Evolutionary conservation across 2,113 vertebrate species (phyloP).

Genomic region (Morphnarchus princeps): DNA sequence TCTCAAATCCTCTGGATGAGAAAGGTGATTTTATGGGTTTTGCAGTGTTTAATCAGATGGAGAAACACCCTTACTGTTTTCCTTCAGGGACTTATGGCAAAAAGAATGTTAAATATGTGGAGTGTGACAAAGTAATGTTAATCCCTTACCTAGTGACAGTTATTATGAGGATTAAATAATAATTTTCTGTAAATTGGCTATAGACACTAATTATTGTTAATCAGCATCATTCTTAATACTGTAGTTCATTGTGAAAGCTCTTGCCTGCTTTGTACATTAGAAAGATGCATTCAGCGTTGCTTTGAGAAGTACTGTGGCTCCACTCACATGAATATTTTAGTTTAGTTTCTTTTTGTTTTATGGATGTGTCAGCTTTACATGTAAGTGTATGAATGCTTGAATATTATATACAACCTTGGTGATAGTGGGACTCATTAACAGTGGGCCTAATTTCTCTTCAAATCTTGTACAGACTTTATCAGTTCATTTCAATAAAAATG

Average conservation of each 20-base stretch:
- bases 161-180: background rate
- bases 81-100: background rate
- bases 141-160: background rate
- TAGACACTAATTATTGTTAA: conserved; percentile 2
- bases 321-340: background rate
- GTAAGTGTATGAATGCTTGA: background rate
- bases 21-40: background rate
- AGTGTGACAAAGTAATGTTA: background rate
- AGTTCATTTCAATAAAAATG: background rate
- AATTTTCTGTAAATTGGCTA: background rate
- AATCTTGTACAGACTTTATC: background rate
- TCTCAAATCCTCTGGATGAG: background rate
- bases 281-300: background rate
- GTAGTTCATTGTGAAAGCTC: background rate
- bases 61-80: background rate
- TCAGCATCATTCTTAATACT: background rate
- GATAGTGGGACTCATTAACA: background rate
- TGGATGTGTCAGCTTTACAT: background rate
- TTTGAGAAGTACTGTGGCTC: background rate
- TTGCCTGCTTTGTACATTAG: background rate
- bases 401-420: background rate
- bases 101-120: background rate
- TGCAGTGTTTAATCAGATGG: background rate
- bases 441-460: background rate
- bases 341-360: background rate